These are phyloP conservation scores for Rhinichthys osculus DNA, from an alignment of 2,797 vertebrate genomes.

Conservation along the genomic window DNA sequence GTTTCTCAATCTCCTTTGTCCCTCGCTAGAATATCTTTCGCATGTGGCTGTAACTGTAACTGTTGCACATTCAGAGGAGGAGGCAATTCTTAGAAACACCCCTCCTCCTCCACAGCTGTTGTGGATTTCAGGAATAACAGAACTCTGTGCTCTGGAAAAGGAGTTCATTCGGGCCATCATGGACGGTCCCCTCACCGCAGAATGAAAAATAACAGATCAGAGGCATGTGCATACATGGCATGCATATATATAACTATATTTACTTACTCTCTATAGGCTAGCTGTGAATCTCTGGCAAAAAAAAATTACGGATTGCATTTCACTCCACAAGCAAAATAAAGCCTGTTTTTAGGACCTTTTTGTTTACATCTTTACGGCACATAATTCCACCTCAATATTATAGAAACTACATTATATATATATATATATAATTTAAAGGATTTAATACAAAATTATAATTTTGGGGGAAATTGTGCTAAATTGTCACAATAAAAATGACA, in stretches of 20 bases:
- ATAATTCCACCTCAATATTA: background rate
- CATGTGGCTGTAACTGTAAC: slow-evolving; percentile 38
- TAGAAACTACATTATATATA: background rate
- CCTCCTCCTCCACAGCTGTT: slow-evolving; percentile 62
- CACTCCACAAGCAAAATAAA: background rate
- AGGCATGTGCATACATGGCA: background rate
- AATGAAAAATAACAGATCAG: background rate
- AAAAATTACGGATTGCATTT: background rate
- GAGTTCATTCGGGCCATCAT: background rate
- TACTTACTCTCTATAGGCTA: background rate
- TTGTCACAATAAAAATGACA: background rate
- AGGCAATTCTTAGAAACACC: slow-evolving; percentile 60
- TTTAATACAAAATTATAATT: background rate
- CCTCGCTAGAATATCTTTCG: background rate
- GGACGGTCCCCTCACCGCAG: background rate
- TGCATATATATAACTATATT: background rate
- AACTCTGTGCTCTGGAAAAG: slow-evolving; percentile 68
- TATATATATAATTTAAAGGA: background rate
- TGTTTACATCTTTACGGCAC: background rate
- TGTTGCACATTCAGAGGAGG: slow-evolving; percentile 48
- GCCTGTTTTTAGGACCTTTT: background rate
- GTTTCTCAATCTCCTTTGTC: slow-evolving; percentile 45
- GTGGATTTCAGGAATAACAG: slow-evolving; percentile 70
- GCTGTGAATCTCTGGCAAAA: background rate
- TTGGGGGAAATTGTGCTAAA: too few relatives aligned